Evolutionary conservation across 2,113 vertebrate species (phyloP).

Genomic region (Brachypodius melanocephalos): DNA sequence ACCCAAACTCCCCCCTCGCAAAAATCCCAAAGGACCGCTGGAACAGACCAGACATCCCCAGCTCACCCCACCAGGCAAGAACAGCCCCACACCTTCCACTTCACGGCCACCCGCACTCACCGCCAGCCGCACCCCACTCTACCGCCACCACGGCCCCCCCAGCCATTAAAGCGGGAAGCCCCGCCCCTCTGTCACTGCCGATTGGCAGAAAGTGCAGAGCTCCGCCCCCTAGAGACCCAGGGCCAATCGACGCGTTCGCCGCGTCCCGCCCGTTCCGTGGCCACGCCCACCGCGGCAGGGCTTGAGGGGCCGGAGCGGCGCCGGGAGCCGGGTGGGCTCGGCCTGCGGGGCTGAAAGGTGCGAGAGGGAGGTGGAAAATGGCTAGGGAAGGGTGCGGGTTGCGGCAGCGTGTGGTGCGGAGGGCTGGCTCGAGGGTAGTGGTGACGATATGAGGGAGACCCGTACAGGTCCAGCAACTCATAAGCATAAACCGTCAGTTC

Average conservation of each 20-base stretch:
- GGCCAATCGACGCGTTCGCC: neutral
- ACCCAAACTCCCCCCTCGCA: neutral
- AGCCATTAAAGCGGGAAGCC: neutral
- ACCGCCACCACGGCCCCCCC: neutral
- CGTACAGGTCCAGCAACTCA: no score
- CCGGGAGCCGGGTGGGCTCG: neutral
- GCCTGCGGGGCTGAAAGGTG: rapidly evolving
- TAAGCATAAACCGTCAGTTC: neutral
- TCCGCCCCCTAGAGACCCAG: rapidly evolving
- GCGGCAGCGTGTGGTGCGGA: neutral
- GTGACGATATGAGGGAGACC: neutral
- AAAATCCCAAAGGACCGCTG: rapidly evolving
- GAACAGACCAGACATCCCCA: rapidly evolving
- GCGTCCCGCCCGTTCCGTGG: neutral
- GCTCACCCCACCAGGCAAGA: rapidly evolving
- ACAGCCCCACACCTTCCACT: rapidly evolving
- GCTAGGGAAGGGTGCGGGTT: no score
- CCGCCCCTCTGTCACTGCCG: neutral
- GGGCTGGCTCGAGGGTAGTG: neutral
- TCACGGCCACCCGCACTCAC: neutral
- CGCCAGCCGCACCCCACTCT: neutral
- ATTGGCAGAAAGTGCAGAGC: neutral
- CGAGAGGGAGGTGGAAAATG: rapidly evolving
- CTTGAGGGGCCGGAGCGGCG: rapidly evolving
- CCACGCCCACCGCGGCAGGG: neutral